phyloP scores from a whole-genome alignment of 2,888 invertebrate genomes.

The Melieria picta region DNA sequence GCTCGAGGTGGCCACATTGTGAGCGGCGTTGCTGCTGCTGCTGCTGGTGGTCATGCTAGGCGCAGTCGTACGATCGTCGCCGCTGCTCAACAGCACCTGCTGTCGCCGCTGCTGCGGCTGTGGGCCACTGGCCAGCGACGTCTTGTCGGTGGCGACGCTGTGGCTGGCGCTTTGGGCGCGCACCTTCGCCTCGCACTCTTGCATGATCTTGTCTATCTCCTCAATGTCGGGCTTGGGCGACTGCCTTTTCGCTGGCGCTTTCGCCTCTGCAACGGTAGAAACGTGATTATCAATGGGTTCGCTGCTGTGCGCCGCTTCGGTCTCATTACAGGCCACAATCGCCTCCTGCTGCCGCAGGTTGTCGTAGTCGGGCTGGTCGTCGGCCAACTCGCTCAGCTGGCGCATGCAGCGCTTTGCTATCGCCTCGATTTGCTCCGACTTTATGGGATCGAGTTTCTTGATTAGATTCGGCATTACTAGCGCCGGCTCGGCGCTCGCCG shows the following conservation, averaged over 20 bases:
- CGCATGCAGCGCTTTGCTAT: slow-evolving; percentile 68
- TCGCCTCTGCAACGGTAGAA: slow-evolving; percentile 60
- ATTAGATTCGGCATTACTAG: slow-evolving; percentile 61
- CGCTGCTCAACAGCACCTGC: slow-evolving; percentile 32
- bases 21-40: slow-evolving; percentile 39
- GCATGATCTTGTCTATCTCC: slow-evolving; percentile 64
- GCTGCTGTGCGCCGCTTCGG: slow-evolving; percentile 36
- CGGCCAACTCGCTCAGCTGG: slow-evolving; percentile 62
- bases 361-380: slow-evolving; percentile 64
- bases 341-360: slow-evolving; percentile 50
- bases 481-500: slow-evolving; percentile 32
- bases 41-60: slow-evolving; percentile 52
- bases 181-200: slow-evolving; percentile 62
- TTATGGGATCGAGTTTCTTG: slow-evolving; percentile 68
- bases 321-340: slow-evolving; percentile 48
- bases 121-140: slow-evolving; percentile 38
- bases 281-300: slow-evolving; percentile 53
- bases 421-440: slow-evolving; percentile 68
- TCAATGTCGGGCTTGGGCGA: slow-evolving; percentile 50
- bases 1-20: slow-evolving; percentile 42
- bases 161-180: slow-evolving; percentile 37
- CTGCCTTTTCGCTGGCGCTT: slow-evolving; percentile 32
- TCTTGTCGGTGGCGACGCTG: slow-evolving; percentile 30
- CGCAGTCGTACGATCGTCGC: slow-evolving; percentile 54
- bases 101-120: neutral